Base-by-base conservation (phyloP, 2,797 vertebrate species). In the Ara ararauna region DNA sequence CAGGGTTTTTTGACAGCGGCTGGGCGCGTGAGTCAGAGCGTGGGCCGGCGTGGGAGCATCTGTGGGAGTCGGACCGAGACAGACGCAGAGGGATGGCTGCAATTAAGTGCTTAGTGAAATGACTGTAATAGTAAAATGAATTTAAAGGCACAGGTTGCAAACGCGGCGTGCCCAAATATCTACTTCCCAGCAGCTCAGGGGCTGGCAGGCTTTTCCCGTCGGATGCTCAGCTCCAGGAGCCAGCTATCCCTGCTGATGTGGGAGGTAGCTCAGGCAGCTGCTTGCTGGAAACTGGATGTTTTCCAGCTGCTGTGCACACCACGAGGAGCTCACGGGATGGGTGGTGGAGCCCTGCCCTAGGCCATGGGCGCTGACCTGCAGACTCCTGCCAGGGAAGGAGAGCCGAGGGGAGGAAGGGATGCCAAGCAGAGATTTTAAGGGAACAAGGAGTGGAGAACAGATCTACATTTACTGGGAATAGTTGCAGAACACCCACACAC, bases 1-100 rank as follows among this genome's bases (percentile, higher is more conserved):
- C 68, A 71, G 97, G 95, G 83, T 75, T 95, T 96, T 67, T 54
- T 87, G 87, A 97, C 97, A 91, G 13, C 73, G 74, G 66, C 94
- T 96, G 21, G 62, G 94, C 96, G 95, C 93, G 61, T 98, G 97
- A 97, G 96, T 98, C 97, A 98, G 90, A 96, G 80, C 75, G 94
- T 94, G 96, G 97, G 97, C 94, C 7, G 87, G 93, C 3, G 92
- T 96, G 95, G 97, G 98, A 24, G 80, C 96, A 94, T 97, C 97
- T 95, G 98, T 95, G 97, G 98, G 98, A 97, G 98, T 98, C 73
- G 96, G 96, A 94, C 97, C 92, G 92, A 98, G 96, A 97, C 96
- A 97, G 97, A 95, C 89, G 76, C 92, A 90, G 94, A 97, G 72
- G 94, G 95, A 97, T 97, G 92, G 95, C 96, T 97, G 90, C 83